Evolutionary conservation across 1,140 invertebrate genomes (phyloP).

Genomic region (Papilio machaon): DNA sequence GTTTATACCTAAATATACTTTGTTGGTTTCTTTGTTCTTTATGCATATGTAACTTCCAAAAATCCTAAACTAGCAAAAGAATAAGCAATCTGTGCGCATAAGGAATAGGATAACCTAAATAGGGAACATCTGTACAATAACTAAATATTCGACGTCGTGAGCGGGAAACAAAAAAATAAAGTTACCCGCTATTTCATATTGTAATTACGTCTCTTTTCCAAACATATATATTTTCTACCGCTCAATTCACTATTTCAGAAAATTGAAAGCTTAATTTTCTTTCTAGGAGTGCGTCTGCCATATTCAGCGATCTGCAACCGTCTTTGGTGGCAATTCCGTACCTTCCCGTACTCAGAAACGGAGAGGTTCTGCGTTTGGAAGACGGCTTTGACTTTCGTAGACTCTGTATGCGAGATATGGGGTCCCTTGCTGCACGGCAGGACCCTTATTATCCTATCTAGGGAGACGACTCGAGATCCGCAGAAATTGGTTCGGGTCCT

Average conservation of each 20-base stretch:
- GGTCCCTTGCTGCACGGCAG: conserved; percentile 88
- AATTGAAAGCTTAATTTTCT: conserved; percentile 25
- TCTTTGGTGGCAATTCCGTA: conserved; percentile 91
- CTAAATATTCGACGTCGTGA: too few relatives aligned
- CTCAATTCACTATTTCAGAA: too few relatives aligned
- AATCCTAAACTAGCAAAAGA: neutral
- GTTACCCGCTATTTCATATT: too few relatives aligned
- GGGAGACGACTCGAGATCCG: conserved; percentile 88
- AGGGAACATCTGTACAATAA: too few relatives aligned
- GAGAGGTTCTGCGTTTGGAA: conserved; percentile 91
- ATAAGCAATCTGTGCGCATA: neutral
- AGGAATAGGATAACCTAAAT: too few relatives aligned
- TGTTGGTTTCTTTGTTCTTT: neutral
- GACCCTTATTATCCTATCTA: conserved; percentile 87
- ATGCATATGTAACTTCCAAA: too few relatives aligned
- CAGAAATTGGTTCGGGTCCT: conserved; percentile 86
- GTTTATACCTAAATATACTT: neutral
- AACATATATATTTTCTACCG: too few relatives aligned
- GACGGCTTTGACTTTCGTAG: conserved; percentile 94
- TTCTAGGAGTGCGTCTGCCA: conserved; percentile 88
- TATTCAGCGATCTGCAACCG: conserved; percentile 91
- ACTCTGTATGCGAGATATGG: conserved; percentile 94
- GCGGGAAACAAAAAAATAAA: too few relatives aligned
- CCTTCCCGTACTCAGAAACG: conserved; percentile 86
- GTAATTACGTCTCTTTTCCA: too few relatives aligned